Percentiles rank a stretch among this genome's conserved stretches.
Conservation (phyloP, 2,888 invertebrate species). For the Acholoe squamosa region DNA sequence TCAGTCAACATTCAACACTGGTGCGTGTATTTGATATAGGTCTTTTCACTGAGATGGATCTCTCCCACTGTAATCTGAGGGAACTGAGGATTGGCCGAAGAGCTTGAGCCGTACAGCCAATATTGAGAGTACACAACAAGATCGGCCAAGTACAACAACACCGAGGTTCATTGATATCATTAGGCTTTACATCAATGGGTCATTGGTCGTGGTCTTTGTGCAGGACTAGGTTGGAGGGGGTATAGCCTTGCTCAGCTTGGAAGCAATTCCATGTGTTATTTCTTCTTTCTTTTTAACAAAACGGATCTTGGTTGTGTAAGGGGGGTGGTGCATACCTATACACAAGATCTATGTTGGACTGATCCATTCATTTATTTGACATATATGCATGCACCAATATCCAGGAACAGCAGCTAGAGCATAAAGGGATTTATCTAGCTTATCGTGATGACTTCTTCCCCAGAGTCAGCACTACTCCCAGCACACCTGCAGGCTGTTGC, state of each 20-base stretch:
- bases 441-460: neutral
- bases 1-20: constrained; percentile 45
- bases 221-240: neutral
- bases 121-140: constrained; percentile 35
- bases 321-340: neutral
- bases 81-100: neutral
- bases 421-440: too few relatives aligned
- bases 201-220: constrained; percentile 15
- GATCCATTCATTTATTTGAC: too few relatives aligned
- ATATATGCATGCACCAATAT: too few relatives aligned
- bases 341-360: neutral
- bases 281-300: neutral
- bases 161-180: constrained; percentile 45
- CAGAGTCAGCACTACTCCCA: neutral
- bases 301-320: neutral
- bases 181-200: constrained; percentile 41
- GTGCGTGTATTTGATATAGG: constrained; percentile 26
- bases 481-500: too few relatives aligned
- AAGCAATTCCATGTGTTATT: neutral
- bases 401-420: too few relatives aligned
- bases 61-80: neutral
- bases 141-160: constrained; percentile 58
- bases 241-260: neutral
- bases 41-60: neutral
- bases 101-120: constrained; percentile 8